Percentiles rank a stretch among this genome's conserved stretches.
Conservation (phyloP, 92 coral and sea anemone species). For the Scolanthus callimorphus region DNA sequence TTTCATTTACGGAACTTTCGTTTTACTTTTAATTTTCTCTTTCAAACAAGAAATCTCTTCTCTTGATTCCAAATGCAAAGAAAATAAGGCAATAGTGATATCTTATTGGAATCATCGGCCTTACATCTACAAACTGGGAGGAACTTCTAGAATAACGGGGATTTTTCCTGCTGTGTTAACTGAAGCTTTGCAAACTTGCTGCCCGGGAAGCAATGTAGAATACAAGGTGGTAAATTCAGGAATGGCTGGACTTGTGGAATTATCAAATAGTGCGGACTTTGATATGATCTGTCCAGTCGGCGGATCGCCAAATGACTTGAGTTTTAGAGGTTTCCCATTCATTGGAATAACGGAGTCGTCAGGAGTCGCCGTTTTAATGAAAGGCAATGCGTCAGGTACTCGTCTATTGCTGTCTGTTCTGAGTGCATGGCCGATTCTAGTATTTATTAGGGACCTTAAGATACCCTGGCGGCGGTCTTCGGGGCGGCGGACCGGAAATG, state of each 20-base stretch:
- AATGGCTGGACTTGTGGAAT: slow-evolving; percentile 40
- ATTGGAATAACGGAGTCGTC: slow-evolving; percentile 75
- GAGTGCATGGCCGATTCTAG: slow-evolving; percentile 91
- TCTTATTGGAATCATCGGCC: slow-evolving; percentile 68
- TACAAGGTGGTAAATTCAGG: slow-evolving; percentile 36
- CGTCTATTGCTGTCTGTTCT: slow-evolving; percentile 77
- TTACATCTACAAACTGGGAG: slow-evolving; percentile 33
- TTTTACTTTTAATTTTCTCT: background rate
- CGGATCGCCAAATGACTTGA: slow-evolving; percentile 19
- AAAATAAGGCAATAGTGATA: slow-evolving; percentile 28
- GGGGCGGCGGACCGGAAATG: too few relatives aligned
- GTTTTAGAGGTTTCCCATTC: slow-evolving; percentile 43
- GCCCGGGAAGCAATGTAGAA: slow-evolving; percentile 32
- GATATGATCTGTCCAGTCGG: slow-evolving; percentile 64
- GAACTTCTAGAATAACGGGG: slow-evolving; percentile 27
- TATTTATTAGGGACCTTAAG: too few relatives aligned
- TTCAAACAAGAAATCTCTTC: background rate
- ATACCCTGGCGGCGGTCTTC: too few relatives aligned
- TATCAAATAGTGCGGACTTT: slow-evolving; percentile 34
- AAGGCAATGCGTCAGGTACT: slow-evolving; percentile 77
- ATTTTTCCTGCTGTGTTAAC: slow-evolving; percentile 44
- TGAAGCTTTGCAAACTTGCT: slow-evolving; percentile 40
- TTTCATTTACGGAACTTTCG: background rate
- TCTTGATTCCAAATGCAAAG: slow-evolving; percentile 15
- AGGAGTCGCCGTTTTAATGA: slow-evolving; percentile 76